These are phyloP conservation scores for Heliocidaris tuberculata DNA, from an alignment of 35 echinoderm and acorn worm species.

Conservation along the genomic window DNA sequence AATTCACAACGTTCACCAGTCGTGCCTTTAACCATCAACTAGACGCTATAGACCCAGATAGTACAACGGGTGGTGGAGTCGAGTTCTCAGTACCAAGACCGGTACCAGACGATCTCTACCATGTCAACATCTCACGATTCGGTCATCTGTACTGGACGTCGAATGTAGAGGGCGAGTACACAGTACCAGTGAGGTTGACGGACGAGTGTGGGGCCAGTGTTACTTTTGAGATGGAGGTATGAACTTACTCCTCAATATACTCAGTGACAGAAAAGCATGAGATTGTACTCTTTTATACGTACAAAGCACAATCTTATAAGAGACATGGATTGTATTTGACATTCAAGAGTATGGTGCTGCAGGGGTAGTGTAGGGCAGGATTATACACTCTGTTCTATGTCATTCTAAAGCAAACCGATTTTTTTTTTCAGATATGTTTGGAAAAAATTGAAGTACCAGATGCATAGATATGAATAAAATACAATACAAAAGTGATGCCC, in stretches of 20 bases:
- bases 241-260: neutral
- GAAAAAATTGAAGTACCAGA: no score
- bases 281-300: no score
- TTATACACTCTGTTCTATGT: no score
- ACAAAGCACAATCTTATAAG: no score
- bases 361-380: neutral
- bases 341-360: neutral
- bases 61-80: neutral
- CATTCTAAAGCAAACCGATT: no score
- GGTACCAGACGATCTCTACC: neutral
- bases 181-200: slow-evolving; percentile 49
- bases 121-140: slow-evolving; percentile 32
- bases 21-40: slow-evolving; percentile 56
- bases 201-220: slow-evolving; percentile 56
- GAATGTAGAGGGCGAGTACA: slow-evolving; percentile 45
- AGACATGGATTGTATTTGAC: neutral
- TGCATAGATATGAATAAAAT: no score
- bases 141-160: slow-evolving; percentile 56
- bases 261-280: no score
- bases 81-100: slow-evolving; percentile 25
- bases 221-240: slow-evolving; percentile 50
- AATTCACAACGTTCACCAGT: slow-evolving; percentile 46
- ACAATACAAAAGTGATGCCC: no score
- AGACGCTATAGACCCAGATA: slow-evolving; percentile 57
- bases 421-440: no score